Conservation (phyloP, 2,888 invertebrate genomes). For the Strigamia crassipes region DNA sequence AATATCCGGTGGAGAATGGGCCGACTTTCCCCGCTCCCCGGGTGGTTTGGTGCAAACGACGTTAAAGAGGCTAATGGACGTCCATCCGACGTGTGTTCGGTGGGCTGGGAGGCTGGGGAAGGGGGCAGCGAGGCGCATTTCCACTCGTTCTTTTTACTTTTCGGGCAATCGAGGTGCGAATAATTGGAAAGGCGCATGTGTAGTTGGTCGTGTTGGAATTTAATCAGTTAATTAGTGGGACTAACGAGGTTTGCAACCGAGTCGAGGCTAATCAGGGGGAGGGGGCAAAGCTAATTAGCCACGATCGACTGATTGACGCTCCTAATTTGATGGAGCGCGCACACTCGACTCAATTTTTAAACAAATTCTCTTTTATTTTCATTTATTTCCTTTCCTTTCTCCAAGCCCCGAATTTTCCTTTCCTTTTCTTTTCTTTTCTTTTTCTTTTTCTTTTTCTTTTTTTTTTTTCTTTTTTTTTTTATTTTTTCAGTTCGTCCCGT, state of each 20-base stretch:
- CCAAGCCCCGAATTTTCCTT: too few relatives aligned
- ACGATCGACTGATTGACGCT: conserved; percentile 7
- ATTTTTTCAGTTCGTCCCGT: neutral
- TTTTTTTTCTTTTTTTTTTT: too few relatives aligned
- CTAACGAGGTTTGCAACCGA: conserved; percentile 17
- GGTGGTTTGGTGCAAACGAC: neutral
- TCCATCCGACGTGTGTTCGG: neutral
- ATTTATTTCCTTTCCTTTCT: too few relatives aligned
- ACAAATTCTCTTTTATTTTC: neutral
- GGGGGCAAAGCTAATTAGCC: conserved; percentile 20
- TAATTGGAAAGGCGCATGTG: neutral
- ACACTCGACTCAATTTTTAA: neutral
- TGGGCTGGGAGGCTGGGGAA: neutral
- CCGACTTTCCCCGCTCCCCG: neutral
- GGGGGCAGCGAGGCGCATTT: neutral
- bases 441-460: neutral
- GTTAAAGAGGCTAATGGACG: neutral
- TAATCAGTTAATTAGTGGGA: conserved; percentile 30
- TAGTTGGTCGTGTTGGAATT: neutral
- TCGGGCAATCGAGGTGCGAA: neutral
- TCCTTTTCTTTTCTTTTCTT: too few relatives aligned
- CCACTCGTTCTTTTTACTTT: neutral
- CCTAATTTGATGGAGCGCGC: neutral
- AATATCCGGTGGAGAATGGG: neutral
- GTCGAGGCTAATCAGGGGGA: conserved; percentile 11